Percentiles rank a stretch among this genome's conserved stretches.
Evolutionary conservation across 2,113 vertebrate species (phyloP).

Genomic region (Limanda limanda): DNA sequence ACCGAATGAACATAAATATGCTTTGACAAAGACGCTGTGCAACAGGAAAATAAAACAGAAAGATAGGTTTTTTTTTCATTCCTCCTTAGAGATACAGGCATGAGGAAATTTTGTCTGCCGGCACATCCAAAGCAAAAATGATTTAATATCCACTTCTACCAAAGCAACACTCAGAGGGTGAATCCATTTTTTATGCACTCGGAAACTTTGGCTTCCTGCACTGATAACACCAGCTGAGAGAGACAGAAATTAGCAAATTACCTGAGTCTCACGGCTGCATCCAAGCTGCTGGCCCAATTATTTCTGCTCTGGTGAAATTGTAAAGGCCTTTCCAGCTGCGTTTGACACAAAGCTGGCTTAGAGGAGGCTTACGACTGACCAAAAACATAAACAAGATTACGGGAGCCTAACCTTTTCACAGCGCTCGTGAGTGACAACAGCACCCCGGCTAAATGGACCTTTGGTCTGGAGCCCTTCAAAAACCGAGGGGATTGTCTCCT

Average conservation of each 20-base stretch:
- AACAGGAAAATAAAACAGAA: too few species aligned
- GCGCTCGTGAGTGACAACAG: slow-evolving; percentile 55
- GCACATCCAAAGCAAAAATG: slow-evolving; percentile 8
- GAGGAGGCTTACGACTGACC: slow-evolving; percentile 63
- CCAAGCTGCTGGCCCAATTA: slow-evolving; percentile 76
- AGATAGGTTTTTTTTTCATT: neutral
- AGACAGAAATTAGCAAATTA: slow-evolving; percentile 78
- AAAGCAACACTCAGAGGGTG: slow-evolving; percentile 14
- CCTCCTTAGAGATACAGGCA: neutral
- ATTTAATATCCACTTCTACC: neutral
- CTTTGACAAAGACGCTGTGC: slow-evolving; percentile 9
- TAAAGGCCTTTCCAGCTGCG: slow-evolving; percentile 77
- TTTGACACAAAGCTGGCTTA: slow-evolving; percentile 75
- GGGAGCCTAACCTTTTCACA: slow-evolving; percentile 60
- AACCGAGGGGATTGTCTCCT: slow-evolving; percentile 5
- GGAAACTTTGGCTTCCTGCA: slow-evolving; percentile 27
- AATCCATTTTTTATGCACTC: slow-evolving; percentile 36
- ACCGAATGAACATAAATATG: neutral
- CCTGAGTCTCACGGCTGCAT: slow-evolving; percentile 73
- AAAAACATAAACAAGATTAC: slow-evolving; percentile 78
- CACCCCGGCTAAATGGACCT: slow-evolving; percentile 51
- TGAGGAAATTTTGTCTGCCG: neutral
- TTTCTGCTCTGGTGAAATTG: slow-evolving; percentile 75
- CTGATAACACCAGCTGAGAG: slow-evolving; percentile 60
- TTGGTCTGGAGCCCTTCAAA: slow-evolving; percentile 28